phyloP scores from a whole-genome alignment of 2,113 vertebrate genomes.

The Nesoenas mayeri region DNA sequence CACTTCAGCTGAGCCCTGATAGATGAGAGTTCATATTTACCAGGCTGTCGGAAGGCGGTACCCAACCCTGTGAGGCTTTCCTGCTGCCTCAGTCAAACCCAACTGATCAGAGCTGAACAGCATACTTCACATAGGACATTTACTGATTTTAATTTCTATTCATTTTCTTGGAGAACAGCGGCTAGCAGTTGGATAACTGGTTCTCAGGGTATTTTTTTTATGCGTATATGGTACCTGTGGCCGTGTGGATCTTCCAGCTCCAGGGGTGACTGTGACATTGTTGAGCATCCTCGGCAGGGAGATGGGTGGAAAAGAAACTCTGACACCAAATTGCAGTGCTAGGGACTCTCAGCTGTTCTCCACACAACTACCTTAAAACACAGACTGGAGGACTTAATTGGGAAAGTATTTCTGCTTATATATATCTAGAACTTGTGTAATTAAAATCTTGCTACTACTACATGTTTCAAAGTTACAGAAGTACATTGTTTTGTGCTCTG shows the following conservation, averaged over 20 bases:
- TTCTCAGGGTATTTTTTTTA: not conserved
- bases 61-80: not conserved
- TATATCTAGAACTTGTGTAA: not conserved
- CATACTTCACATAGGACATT: not conserved
- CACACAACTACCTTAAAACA: not conserved
- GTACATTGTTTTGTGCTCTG: not conserved
- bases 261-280: rapidly evolving
- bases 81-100: not conserved
- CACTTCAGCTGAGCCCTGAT: not conserved
- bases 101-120: not conserved
- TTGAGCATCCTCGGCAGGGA: no score
- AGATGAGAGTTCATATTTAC: not conserved
- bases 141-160: not conserved
- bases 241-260: not conserved
- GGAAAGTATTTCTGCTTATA: not conserved
- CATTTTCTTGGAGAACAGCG: not conserved
- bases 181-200: not conserved
- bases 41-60: not conserved
- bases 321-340: not conserved
- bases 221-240: rapidly evolving
- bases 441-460: not conserved
- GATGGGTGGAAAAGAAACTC: no score
- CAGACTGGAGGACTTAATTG: not conserved
- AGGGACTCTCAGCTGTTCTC: not conserved
- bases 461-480: not conserved